phyloP scores from a whole-genome alignment of 2,888 invertebrate species.

The Boloria euphrosyne region DNA sequence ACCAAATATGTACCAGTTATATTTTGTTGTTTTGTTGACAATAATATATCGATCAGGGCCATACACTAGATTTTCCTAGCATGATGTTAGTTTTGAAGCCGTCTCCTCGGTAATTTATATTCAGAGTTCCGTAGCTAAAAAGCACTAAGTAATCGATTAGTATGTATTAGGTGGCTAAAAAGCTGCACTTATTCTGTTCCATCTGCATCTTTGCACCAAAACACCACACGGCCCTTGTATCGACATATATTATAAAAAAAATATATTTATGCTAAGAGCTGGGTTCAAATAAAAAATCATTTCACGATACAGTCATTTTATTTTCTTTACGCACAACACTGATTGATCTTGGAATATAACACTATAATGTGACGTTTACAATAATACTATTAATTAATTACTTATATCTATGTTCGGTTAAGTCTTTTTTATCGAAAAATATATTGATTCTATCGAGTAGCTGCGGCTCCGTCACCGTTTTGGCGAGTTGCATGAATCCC shows the following conservation, averaged over 20 bases:
- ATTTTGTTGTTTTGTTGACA: conserved; percentile 64
- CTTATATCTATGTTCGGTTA: conserved; percentile 71
- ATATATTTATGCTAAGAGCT: conserved; percentile 46
- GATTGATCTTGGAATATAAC: conserved; percentile 69
- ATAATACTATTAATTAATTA: conserved; percentile 69
- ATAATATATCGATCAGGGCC: conserved; percentile 51
- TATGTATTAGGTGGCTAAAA: too few relatives aligned
- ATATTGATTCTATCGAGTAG: conserved; percentile 77
- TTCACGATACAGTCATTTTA: conserved; percentile 63
- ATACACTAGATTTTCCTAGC: too few relatives aligned
- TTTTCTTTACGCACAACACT: conserved; percentile 64
- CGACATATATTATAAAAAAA: conserved; percentile 40
- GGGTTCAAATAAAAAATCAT: conserved; percentile 57
- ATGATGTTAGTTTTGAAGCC: too few relatives aligned
- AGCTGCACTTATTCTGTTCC: too few relatives aligned
- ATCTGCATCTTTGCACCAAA: too few relatives aligned
- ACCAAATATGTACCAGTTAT: conserved; percentile 65
- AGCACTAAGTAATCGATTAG: too few relatives aligned
- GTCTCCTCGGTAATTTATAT: too few relatives aligned
- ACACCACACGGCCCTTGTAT: background rate
- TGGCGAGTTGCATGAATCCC: conserved; percentile 72
- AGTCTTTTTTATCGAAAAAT: conserved; percentile 79
- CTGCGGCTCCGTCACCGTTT: conserved; percentile 74
- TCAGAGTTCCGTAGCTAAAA: too few relatives aligned
- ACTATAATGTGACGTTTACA: conserved; percentile 51